phyloP scores from a whole-genome alignment of 2,888 invertebrate genomes.

The Mallateleia sp. region DNA sequence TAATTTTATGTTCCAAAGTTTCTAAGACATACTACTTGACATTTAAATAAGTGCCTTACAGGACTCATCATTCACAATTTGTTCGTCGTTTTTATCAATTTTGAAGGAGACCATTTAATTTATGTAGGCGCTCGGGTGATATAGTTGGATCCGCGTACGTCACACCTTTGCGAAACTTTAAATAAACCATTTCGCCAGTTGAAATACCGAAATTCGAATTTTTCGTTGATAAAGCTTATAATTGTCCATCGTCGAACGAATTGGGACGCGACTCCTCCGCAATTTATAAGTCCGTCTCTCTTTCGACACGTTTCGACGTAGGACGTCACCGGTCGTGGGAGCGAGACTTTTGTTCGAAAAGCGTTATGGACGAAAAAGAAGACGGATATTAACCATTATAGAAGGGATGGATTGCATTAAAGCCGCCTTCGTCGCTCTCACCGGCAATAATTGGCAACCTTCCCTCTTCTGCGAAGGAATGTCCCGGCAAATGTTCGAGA shows the following conservation, averaged over 20 bases:
- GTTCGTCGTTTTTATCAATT: no score
- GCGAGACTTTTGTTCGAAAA: constrained; percentile 57
- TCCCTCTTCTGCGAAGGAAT: constrained; percentile 89
- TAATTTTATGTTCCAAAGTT: no score
- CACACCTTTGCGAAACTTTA: no score
- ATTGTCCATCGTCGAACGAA: constrained; percentile 35
- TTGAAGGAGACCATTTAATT: no score
- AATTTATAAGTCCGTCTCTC: constrained; percentile 23
- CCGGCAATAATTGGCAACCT: constrained; percentile 88
- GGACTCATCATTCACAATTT: no score
- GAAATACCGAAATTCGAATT: no score
- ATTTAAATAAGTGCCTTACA: no score
- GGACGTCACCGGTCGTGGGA: constrained; percentile 61
- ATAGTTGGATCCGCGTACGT: no score
- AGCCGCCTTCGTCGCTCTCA: constrained; percentile 84
- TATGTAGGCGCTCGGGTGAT: no score
- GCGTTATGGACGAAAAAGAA: constrained; percentile 73
- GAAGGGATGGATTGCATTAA: constrained; percentile 84
- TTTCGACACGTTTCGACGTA: constrained; percentile 50
- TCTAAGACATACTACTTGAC: no score
- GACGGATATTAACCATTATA: constrained; percentile 84
- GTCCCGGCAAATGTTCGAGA: constrained; percentile 83
- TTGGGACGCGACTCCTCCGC: constrained; percentile 57
- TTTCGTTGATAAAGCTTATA: constrained; percentile 7
- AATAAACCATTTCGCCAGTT: no score